phyloP scores from a whole-genome alignment of 2,888 invertebrate genomes.

The Meandrusa payeni region DNA sequence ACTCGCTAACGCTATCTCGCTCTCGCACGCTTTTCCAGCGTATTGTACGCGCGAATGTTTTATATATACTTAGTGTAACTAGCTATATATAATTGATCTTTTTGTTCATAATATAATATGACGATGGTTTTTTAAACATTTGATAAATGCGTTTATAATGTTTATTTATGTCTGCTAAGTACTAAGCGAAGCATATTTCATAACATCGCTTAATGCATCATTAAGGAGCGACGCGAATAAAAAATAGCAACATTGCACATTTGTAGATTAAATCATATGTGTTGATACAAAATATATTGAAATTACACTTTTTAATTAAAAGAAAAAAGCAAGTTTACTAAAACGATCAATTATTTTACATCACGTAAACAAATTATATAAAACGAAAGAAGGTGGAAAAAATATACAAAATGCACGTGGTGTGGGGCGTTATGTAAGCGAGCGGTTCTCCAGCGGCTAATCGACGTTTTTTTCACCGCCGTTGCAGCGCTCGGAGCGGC shows the following conservation, averaged over 20 bases:
- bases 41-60: conserved; percentile 51
- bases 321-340: no score
- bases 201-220: not conserved
- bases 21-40: conserved; percentile 59
- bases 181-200: not conserved
- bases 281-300: not conserved
- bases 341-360: not conserved
- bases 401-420: conserved; percentile 16
- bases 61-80: conserved; percentile 52
- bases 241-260: not conserved
- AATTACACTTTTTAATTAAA: not conserved
- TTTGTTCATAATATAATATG: conserved; percentile 20
- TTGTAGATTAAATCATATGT: not conserved
- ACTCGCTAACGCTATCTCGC: conserved; percentile 55
- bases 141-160: not conserved
- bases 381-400: conserved; percentile 13
- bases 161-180: not conserved
- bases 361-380: conserved; percentile 14
- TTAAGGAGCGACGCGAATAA: not conserved
- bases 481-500: conserved; percentile 40
- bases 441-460: conserved; percentile 33
- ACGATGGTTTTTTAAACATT: no score
- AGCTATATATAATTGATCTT: conserved; percentile 51
- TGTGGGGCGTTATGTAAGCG: conserved; percentile 30
- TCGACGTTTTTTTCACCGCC: conserved; percentile 49